Evolutionary conservation across 2,888 invertebrate genomes (phyloP), one percentile per base, ranked within the genome.

Genomic region (Dexiosoma caninum): DNA sequence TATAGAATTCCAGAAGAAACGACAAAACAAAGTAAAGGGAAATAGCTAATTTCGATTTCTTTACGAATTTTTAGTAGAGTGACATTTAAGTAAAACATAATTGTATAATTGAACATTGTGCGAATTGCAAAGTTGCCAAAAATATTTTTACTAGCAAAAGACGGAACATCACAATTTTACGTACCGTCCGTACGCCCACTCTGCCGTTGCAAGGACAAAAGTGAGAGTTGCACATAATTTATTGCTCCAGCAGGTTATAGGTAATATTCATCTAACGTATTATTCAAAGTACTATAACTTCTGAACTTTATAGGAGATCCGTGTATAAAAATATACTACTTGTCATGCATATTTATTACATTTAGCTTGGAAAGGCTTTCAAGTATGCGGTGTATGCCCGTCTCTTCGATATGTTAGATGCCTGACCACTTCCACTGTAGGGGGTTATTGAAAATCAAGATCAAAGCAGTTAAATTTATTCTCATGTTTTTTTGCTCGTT

Each of bases 1-100:
- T 70, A n/a, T 70, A 79, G 53, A 71, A 67, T 76, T 76, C 76
- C 80, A 81, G 71, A 76, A 81, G 71, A 71, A 66, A 67, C 80
- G 60, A 76, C 66, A 80, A 66, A 71, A 76, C 42, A 80, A 64
- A 67, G 62, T 66, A 76, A 37, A 27, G 59, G 44, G 40, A 51
- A 77, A 70, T 64, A 51, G 32, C 57, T 35, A 69, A 75, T 57
- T 76, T 76, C 16, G 16, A 55, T 66, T 76, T 37, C 16, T 78
- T 66, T 40, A 57, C 32, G 19, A 55, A 40, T 40, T 46, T 64
- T 21, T 69, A 23, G 55, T 70, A 30, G 12, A 49, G 21, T 57
- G n/a, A 12, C 21, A 69, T 30, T 27, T 60, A 57, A 64, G n/a
- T 60, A 40, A 32, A 67, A 71, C 42, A 35, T 66, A 66, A 67